Conservation (phyloP, 2,888 invertebrate genomes). For the Ephialtes manifestator region DNA sequence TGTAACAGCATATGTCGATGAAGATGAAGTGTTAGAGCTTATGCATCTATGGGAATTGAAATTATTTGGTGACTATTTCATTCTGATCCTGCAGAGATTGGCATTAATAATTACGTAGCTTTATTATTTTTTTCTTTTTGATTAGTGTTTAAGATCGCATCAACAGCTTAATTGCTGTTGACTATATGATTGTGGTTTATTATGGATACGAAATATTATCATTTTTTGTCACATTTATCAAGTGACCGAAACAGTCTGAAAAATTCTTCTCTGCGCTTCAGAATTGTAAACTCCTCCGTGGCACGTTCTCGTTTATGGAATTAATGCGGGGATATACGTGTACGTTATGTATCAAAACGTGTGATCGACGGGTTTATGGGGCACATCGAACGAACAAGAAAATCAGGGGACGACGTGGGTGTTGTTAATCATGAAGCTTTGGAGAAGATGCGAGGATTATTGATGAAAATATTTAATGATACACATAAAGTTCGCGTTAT, state of each 20-base stretch:
- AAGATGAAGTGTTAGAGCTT: background rate
- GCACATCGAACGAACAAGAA: background rate
- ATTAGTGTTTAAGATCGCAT: no score
- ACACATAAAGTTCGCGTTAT: background rate
- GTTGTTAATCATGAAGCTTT: background rate
- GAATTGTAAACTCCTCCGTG: conserved; percentile 40
- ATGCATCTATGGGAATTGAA: background rate
- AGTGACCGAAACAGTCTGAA: no score
- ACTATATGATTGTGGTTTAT: no score
- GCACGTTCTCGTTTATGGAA: conserved; percentile 63
- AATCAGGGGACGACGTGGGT: background rate
- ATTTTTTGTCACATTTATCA: no score
- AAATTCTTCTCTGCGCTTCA: background rate
- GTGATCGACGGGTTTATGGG: conserved; percentile 53
- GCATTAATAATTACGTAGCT: no score
- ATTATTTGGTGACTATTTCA: background rate
- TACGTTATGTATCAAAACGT: conserved; percentile 53
- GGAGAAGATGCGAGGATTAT: background rate
- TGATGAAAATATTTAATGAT: background rate
- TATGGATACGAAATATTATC: no score
- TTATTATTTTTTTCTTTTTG: no score
- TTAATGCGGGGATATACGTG: conserved; percentile 59
- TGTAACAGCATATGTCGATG: background rate
- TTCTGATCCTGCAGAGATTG: background rate
- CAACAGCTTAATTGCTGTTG: no score